These are phyloP conservation scores for Syrrhaptes paradoxus DNA, from an alignment of 2,113 vertebrate genomes.

Conservation along the genomic window DNA sequence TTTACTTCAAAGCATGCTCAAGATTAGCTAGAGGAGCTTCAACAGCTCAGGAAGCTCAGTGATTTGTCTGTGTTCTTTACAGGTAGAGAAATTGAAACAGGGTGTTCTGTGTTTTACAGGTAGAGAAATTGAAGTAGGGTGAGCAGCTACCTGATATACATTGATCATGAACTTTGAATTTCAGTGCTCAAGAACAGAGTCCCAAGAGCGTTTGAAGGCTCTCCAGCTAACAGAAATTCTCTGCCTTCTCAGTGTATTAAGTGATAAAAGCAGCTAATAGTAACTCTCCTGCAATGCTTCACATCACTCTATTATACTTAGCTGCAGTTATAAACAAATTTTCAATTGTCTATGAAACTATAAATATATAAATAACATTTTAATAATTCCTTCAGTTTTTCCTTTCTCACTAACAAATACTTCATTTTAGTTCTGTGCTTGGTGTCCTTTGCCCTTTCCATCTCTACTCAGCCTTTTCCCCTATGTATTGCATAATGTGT, in stretches of 20 bases:
- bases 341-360: not conserved
- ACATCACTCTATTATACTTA: not conserved
- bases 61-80: not conserved
- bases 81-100: not conserved
- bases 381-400: not conserved
- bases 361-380: not conserved
- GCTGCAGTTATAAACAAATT: not conserved
- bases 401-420: not conserved
- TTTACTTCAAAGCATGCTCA: not conserved
- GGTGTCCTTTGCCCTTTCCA: not conserved
- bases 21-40: not conserved
- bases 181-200: not conserved
- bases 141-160: not conserved
- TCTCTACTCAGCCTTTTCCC: not conserved
- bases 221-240: not conserved
- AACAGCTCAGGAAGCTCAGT: not conserved
- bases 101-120: not conserved
- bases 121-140: not conserved
- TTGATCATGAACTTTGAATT: not conserved
- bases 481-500: not conserved
- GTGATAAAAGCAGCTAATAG: not conserved
- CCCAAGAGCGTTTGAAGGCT: not conserved
- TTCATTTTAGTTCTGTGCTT: not conserved
- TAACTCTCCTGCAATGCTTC: not conserved
- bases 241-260: not conserved